phyloP scores from a whole-genome alignment of 2,113 vertebrate species.

The Neotragus moschatus region DNA sequence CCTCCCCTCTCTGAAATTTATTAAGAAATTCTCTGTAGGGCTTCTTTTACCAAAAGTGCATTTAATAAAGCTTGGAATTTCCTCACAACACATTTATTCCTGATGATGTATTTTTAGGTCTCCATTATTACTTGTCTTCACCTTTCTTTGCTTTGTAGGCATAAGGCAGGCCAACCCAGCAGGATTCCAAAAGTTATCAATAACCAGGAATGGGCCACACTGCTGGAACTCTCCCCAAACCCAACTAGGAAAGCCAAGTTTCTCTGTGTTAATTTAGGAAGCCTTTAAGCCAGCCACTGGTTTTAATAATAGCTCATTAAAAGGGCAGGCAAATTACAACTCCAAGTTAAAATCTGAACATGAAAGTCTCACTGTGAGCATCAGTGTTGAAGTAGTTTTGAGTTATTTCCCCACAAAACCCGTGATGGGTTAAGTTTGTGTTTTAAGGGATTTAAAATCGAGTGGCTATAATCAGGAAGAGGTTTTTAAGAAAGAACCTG shows the following conservation, averaged over 20 bases:
- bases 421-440: neutral
- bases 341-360: neutral
- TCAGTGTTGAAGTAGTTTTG: neutral
- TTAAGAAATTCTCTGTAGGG: constrained; percentile 61
- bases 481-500: neutral
- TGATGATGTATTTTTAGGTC: constrained; percentile 43
- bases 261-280: neutral
- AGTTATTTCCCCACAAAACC: neutral
- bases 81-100: constrained; percentile 21
- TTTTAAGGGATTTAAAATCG: neutral
- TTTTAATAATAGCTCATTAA: neutral
- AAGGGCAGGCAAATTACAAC: neutral
- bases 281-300: neutral
- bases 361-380: neutral
- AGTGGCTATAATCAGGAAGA: neutral
- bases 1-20: constrained; percentile 51
- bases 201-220: neutral
- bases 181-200: neutral
- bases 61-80: constrained; percentile 72
- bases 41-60: constrained; percentile 12
- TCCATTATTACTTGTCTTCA: constrained; percentile 18
- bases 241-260: neutral
- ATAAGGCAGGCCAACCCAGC: neutral
- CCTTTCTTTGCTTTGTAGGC: constrained; percentile 30
- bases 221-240: neutral